Base-by-base conservation (phyloP, 2,113 vertebrate genomes). In the Eolophus roseicapilla region DNA sequence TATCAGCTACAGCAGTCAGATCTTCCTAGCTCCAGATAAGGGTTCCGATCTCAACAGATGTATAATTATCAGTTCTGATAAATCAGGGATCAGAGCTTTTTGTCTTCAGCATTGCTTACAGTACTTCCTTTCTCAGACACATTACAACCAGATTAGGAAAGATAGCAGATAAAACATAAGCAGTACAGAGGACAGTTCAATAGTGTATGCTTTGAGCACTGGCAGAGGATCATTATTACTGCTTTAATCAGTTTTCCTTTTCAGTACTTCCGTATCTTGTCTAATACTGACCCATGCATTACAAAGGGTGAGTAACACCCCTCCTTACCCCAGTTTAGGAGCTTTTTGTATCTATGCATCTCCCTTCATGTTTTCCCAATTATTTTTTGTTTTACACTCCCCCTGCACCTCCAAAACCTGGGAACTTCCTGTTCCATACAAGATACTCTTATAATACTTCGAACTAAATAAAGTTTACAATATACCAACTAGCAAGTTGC, bases 91-190 rank as follows among this genome's bases (percentile, higher is more conserved):
- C 82, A 75, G 90, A 92, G 78, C 84, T 69, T 68, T 93, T 44
- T 62, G 31, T 71, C 86, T 84, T 59, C 39, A 17, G 65, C 43
- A 2, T 65, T 37, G 28, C 86, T 74, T 85, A 31, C 65, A 95
- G 89, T 81, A 80, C 41, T 91, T 94, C 74, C 84, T 93, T 47
- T 78, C 83, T 67, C 83, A 91, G 80, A 46, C 94, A 82, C 12
- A 2, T 86, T 88, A 88, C 91, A 95, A 88, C 65, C 77, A 84
- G 83, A 86, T 83, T 53, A 86, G 62, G 62, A 75, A 82, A 92
- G 65, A 84, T 1, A 81, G 69, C 6, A 86, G 86, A 71, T 93
- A 63, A 96, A 62, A 68, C 82, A 77, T 10, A 39, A 88, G 69
- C 46, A 84, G 68, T 17, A 9, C 37, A 94, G 41, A 47, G 35